These are phyloP conservation scores for Todus mexicanus DNA, from an alignment of 2,797 vertebrate species.

Conservation along the genomic window DNA sequence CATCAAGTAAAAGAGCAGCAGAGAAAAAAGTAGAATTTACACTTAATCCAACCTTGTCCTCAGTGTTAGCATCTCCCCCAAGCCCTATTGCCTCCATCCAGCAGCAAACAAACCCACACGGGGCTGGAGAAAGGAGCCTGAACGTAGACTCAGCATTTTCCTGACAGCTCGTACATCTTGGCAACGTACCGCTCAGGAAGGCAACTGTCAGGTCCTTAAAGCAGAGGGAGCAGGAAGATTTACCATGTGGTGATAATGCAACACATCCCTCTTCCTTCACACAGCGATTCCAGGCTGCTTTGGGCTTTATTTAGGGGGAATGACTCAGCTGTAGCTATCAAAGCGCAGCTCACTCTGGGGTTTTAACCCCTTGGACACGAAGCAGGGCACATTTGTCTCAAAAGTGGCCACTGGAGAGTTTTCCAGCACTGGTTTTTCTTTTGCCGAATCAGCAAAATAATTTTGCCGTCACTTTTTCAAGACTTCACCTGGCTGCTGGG, in stretches of 20 bases:
- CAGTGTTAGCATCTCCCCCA: background rate
- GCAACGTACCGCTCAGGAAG: background rate
- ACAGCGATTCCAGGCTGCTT: background rate
- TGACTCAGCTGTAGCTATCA: background rate
- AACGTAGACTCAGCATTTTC: background rate
- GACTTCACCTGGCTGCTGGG: background rate
- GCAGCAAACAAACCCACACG: background rate
- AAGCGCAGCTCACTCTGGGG: background rate
- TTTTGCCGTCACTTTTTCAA: accelerated
- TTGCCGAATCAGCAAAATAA: background rate
- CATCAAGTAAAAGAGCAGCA: background rate
- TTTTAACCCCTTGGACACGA: background rate
- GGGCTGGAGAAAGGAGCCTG: background rate
- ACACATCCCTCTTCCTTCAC: background rate
- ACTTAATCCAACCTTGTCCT: background rate
- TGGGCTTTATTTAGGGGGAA: background rate
- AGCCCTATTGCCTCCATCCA: background rate
- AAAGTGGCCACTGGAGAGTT: background rate
- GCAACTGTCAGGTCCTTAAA: background rate
- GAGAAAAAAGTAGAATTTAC: background rate
- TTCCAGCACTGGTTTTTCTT: background rate
- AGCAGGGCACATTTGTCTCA: accelerated
- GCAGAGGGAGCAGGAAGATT: background rate
- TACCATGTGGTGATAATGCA: background rate
- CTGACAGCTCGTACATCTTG: background rate